Evolutionary conservation across 2,888 invertebrate genomes (phyloP).

Genomic region (Trissolcus japonicus): DNA sequence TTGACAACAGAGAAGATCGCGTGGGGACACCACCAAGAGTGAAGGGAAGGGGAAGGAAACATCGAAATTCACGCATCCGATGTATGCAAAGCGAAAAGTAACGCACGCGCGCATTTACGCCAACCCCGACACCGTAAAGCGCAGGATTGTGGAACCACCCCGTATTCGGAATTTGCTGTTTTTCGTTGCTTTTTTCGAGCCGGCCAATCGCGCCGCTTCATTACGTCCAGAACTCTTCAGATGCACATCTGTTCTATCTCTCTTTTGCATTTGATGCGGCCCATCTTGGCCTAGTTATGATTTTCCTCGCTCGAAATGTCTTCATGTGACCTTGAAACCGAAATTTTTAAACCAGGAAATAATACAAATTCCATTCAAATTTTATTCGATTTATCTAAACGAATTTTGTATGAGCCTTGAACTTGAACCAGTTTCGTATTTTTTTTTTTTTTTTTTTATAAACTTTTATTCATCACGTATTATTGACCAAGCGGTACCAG

Average conservation of each 20-base stretch:
- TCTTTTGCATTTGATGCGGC: constrained; percentile 26
- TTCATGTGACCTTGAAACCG: too few species aligned
- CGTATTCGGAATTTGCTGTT: constrained; percentile 66
- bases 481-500: constrained; percentile 53
- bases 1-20: constrained; percentile 48
- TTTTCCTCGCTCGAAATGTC: too few species aligned
- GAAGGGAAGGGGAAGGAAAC: constrained; percentile 41
- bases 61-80: constrained; percentile 65
- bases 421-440: constrained; percentile 48
- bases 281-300: constrained; percentile 18
- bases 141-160: constrained; percentile 73
- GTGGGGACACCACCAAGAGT: constrained; percentile 58
- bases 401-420: constrained; percentile 23
- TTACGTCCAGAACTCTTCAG: constrained; percentile 44
- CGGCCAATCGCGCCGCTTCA: constrained; percentile 63
- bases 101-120: constrained; percentile 70
- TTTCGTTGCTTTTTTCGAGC: constrained; percentile 70
- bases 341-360: too few species aligned
- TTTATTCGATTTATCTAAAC: too few species aligned
- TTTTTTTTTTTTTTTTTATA: constrained; percentile 14
- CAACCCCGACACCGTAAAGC: constrained; percentile 65
- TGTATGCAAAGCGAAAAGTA: constrained; percentile 60
- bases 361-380: too few species aligned
- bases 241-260: constrained; percentile 29
- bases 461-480: constrained; percentile 34